These are phyloP conservation scores for Frankliniella intonsa DNA, from an alignment of 2,888 invertebrate species.

Conservation along the genomic window DNA sequence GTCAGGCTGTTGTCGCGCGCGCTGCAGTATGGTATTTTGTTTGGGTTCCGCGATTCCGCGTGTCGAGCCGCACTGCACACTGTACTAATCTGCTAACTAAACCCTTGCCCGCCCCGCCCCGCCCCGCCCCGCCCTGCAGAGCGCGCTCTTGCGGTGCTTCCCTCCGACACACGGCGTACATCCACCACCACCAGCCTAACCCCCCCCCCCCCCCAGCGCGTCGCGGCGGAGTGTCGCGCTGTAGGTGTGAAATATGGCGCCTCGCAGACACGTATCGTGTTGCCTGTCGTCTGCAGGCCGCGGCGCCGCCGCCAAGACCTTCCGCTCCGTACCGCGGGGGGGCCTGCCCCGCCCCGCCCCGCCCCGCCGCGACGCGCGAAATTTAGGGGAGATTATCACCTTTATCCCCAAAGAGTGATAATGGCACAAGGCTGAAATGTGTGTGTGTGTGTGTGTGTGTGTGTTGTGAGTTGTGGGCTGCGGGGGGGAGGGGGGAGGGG, in stretches of 20 bases:
- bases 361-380: not conserved
- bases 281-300: constrained; percentile 1
- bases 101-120: not conserved
- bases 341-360: not conserved
- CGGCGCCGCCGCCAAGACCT: not conserved
- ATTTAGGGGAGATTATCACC: no score
- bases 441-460: no score
- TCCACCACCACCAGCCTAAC: not conserved
- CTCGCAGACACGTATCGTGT: constrained; percentile 11
- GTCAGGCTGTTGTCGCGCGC: no score
- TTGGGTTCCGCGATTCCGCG: not conserved
- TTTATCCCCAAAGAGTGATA: no score
- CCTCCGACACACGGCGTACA: not conserved
- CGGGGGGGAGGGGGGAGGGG: no score
- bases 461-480: no score
- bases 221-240: not conserved
- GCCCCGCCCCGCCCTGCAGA: not conserved
- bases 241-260: constrained; percentile 24
- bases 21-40: no score
- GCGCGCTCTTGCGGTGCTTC: not conserved
- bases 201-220: not conserved
- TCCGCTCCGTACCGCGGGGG: no score
- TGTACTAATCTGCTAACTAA: constrained; percentile 8
- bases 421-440: no score
- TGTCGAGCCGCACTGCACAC: constrained; percentile 3